phyloP scores from a whole-genome alignment of 2,113 vertebrate genomes.

The Mesembrinibis cayennensis region DNA sequence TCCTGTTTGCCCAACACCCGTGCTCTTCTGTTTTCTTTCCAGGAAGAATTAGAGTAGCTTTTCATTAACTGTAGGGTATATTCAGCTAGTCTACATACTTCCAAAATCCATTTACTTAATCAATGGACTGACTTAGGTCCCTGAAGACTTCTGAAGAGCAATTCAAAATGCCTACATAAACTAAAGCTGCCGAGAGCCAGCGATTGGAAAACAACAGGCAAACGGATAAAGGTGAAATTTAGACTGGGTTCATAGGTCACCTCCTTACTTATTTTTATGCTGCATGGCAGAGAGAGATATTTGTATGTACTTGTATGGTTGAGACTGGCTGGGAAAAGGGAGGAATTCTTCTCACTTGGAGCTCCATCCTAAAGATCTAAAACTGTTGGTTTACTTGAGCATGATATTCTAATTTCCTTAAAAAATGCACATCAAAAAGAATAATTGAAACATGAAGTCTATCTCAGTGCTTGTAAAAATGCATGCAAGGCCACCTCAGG shows the following conservation, averaged over 20 bases:
- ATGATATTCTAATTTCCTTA: constrained; percentile 18
- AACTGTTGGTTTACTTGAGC: not conserved
- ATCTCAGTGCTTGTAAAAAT: constrained; percentile 11
- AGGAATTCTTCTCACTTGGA: not conserved
- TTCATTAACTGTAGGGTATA: not conserved
- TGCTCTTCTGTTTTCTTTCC: not conserved
- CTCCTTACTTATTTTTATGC: not conserved
- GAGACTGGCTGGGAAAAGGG: not conserved
- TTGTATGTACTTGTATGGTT: not conserved
- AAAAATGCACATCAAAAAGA: constrained; percentile 34
- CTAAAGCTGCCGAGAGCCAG: not conserved
- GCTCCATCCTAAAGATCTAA: not conserved
- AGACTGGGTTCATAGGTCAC: not conserved
- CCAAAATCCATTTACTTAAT: not conserved
- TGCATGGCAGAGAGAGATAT: not conserved
- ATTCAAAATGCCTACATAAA: not conserved
- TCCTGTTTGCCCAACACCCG: fast-evolving
- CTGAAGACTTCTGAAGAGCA: not conserved
- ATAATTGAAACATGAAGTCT: constrained; percentile 5
- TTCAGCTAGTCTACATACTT: not conserved
- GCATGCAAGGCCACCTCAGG: constrained; percentile 3
- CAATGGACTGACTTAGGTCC: not conserved
- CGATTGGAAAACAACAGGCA: not conserved
- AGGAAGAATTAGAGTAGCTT: not conserved
- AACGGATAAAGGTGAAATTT: not conserved